A percentile compares a stretch with the other conserved stretches of the same genome.
Evolutionary conservation across 2,113 vertebrate genomes (phyloP).

Genomic region (Xerus inauris): DNA sequence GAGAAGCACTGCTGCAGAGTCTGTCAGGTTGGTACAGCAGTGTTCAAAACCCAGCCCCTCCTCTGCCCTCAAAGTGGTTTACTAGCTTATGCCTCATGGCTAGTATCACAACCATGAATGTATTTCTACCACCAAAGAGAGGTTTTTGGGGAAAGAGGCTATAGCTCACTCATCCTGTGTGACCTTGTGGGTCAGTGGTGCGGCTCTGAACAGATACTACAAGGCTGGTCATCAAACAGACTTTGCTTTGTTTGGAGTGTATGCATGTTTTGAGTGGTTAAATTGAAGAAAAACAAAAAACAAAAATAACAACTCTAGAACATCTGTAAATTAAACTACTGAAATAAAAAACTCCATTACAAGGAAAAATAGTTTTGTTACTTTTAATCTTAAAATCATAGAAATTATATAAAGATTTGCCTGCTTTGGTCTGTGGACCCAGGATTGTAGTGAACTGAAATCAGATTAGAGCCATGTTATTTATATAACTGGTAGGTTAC

Average conservation of each 20-base stretch:
- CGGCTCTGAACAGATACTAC: background rate
- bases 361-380: background rate
- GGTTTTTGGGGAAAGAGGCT: background rate
- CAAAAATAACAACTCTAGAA: background rate
- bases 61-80: background rate
- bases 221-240: background rate
- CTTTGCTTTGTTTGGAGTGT: background rate
- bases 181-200: background rate
- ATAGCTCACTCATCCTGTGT: background rate
- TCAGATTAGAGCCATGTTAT: background rate
- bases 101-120: background rate
- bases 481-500: too few relatives aligned
- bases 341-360: background rate
- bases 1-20: background rate
- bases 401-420: background rate
- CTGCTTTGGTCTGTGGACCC: background rate
- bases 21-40: background rate
- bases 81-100: background rate
- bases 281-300: background rate
- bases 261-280: background rate
- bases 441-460: background rate
- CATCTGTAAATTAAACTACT: background rate
- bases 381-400: background rate
- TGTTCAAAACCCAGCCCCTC: background rate
- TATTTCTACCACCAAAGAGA: background rate